Evolutionary conservation across 2,888 invertebrate genomes (phyloP), one percentile per base, ranked within the genome.

Genomic region (Tridacna crocea): DNA sequence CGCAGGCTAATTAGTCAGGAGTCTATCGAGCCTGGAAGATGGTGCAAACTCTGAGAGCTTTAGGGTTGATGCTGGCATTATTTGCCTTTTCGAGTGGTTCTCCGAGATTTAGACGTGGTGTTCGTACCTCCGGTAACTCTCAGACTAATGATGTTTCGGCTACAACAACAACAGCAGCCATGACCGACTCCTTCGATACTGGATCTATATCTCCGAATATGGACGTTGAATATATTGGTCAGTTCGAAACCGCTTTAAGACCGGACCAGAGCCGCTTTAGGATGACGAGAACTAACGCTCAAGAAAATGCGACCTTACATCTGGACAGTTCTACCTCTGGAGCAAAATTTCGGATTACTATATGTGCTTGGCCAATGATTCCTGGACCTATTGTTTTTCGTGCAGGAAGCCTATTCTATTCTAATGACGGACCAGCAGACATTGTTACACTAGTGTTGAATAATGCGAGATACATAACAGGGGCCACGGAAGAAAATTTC

Each of bases 381-480:
- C 17, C 46, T 1, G 68, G 68, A n/a, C 68, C 68, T 17, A 46
- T 68, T 17, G 11, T 68, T 46, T 68, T 68, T 27, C 68, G 68
- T 4, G 46, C 68, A 3, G 68, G 68, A 47, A 68, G n/a, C 11
- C 8, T 77, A 8, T n/a, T 27, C 12, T 78, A 78, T 63, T 72
- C 78, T 22, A 78, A 78, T 55, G 78, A 78, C 27, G 78, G 78
- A 47, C 78, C 78, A 0, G 47, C 78, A 36, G 78, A 78, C 47
- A 73, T 24, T 15, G 19, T 78, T 11, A 51, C 46, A 19, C 61
- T 78, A 3, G 11, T 72, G 6, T 17, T 78, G 12, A 72, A 72
- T 51, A 48, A 63, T 3, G 47, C n/a, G 8, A 11, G 6, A 51
- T 55, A 51, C 8, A 73, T 72, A 24, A 55, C 47, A 17, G 61